A percentile compares a stretch with the other conserved stretches of the same genome.
Conservation (phyloP, 2,797 vertebrate genomes). For the Discoglossus pictus region DNA sequence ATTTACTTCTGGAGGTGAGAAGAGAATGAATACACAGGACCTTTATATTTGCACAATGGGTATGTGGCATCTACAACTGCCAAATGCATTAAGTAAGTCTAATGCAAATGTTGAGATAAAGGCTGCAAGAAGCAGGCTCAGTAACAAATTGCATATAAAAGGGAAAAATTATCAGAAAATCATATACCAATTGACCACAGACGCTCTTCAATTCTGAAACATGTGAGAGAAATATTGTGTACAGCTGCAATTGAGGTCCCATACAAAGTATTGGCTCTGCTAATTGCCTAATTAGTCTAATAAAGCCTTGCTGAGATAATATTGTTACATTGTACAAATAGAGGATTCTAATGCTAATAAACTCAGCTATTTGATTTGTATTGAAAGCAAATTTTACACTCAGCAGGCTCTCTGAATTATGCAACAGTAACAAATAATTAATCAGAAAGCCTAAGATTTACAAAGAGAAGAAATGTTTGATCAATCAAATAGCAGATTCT, state of each 20-base stretch:
- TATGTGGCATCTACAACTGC: too few relatives aligned
- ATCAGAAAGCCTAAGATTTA: not conserved
- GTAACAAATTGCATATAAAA: too few relatives aligned
- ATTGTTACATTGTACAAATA: too few relatives aligned
- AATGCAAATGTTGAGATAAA: too few relatives aligned
- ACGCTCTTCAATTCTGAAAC: too few relatives aligned
- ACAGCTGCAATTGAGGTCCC: not conserved
- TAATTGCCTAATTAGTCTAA: slow-evolving; percentile 26
- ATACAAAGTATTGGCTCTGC: not conserved
- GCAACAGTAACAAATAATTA: slow-evolving; percentile 3
- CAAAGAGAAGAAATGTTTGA: not conserved
- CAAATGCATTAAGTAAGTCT: too few relatives aligned
- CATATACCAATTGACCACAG: too few relatives aligned
- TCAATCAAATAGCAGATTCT: not conserved
- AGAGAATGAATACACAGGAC: too few relatives aligned
- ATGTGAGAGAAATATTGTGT: not conserved
- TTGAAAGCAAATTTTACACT: not conserved
- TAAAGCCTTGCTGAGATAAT: slow-evolving; percentile 12
- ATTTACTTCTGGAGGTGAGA: too few relatives aligned
- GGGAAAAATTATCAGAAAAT: too few relatives aligned
- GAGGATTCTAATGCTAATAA: not conserved
- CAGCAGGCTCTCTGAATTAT: not conserved
- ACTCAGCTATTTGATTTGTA: slow-evolving; percentile 9
- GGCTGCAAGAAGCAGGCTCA: too few relatives aligned
- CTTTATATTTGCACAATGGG: too few relatives aligned